Base-by-base conservation (phyloP, 2,888 invertebrate genomes). In the Sceliomorpha sp. region DNA sequence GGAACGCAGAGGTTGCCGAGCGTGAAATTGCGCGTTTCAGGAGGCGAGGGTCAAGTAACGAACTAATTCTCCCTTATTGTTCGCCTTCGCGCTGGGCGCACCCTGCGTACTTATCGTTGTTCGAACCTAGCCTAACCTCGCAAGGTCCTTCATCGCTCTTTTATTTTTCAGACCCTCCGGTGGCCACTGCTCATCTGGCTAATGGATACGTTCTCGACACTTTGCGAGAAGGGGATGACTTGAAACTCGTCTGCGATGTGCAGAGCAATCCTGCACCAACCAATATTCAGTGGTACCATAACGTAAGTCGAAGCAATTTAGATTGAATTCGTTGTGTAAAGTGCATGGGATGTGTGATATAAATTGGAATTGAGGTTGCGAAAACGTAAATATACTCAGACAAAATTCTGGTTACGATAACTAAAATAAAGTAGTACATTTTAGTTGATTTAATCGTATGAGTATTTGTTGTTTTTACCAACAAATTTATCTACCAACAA, bases 211-310 rank as follows among this genome's bases (percentile, higher is more conserved):
- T 92, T 9, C 91, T 92, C 80, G 92, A 93, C 81, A 91, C 92
- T 15, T 90, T 92, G 70, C 89, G 92, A 70, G 96, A 96, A 89
- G 95, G 94, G 39, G 93, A 94, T 76, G 93, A 94, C 77, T 93
- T 95, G 45, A 93, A 92, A 78, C 90, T 96, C 50, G 91, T 93
- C 50, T 96, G 96, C 84, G 93, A 94, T 72, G 93, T 94, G 15
- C 92, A 93, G 73, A 94, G 96, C 34, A 92, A 94, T 69, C 96
- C 96, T 7, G 91, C 92, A 34, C 92, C 94, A 7, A 91, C 91
- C 73, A 92, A 91, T 79, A 94, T 93, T 85, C 92, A 92, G 45
- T 96, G 96, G 92, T 95, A 94, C 85, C 94, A 93, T 86, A 93
- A 95, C 90, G 96, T 96, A 90, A 92, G 92, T 91, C 31, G 27